Evolutionary conservation across 2,888 invertebrate genomes (phyloP), one percentile per base, ranked within the genome.

Genomic region (Lacanobia oleracea): DNA sequence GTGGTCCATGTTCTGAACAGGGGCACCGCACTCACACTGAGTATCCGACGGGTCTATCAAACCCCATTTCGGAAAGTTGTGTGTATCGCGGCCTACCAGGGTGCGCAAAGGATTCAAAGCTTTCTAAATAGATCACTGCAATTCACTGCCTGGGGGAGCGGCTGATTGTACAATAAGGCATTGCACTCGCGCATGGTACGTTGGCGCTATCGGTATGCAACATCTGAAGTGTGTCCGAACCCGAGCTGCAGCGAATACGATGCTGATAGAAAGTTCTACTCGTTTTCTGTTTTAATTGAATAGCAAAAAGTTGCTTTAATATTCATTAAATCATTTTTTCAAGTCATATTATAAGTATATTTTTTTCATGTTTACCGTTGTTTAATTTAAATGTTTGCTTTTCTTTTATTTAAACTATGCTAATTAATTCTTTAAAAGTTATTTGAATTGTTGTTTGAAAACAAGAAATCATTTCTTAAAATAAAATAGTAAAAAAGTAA

Each of bases 221-320:
- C 70, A 82, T 82, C 83, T 83, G 72, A 74, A 71, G 68, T n/a
- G 64, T 69, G 76, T 40, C 21, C 18, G 14, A 57, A 5, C 68
- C 37, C 14, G 59, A 50, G 68, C 50, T 60, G 67, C 23, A 50
- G 48, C 16, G n/a, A 40, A 53, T 75, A 37, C 18, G 40, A 67
- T 56, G 66, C 48, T 65, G 21, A 40, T 64, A 66, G 81, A 81
- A 67, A 53, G 76, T 59, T 54, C 45, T 45, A 21, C 21, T 21
- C 21, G 1, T 27, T 63, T 40, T 65, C 45, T 37, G 23, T 67
- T 61, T 59, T 70, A 70, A 76, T 76, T 78, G 4, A 65, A 40
- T 33, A 18, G 12, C 51, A 33, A 33, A 40, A 21, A 45, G 1
- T 53, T 27, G 3, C 53, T 72, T 61, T 16, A 23, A 16, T 21